Conservation (phyloP, 2,113 vertebrate species). For the Stercorarius parasiticus region DNA sequence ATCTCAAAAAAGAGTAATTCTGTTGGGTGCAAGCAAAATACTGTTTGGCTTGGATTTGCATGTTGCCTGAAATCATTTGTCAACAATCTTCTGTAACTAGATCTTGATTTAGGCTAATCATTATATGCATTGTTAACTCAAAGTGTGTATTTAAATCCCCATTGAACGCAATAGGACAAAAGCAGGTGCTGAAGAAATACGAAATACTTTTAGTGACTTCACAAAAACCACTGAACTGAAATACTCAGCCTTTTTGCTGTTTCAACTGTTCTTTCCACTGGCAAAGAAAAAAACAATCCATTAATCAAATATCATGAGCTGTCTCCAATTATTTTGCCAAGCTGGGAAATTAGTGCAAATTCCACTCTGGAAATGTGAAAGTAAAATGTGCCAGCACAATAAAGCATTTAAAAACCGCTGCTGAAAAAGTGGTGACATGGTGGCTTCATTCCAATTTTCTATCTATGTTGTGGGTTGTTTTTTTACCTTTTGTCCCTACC, state of each 20-base stretch:
- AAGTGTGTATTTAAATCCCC: not conserved
- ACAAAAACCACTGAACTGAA: not conserved
- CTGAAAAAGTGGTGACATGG: not conserved
- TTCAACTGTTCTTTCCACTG: not conserved
- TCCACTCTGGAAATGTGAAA: not conserved
- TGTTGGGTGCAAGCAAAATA: not conserved
- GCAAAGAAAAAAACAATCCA: not conserved
- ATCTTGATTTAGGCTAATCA: conserved; percentile 45
- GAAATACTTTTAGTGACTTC: not conserved
- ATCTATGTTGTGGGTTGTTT: not conserved
- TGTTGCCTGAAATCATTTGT: conserved; percentile 33
- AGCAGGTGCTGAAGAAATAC: not conserved
- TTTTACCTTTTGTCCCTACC: not conserved
- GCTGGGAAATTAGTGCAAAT: not conserved
- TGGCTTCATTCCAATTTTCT: not conserved
- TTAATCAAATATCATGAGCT: not conserved
- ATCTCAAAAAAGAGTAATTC: not conserved
- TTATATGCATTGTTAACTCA: conserved; percentile 22
- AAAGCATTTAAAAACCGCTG: not conserved
- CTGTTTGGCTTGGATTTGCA: not conserved
- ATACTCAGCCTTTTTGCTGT: not conserved
- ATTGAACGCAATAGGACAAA: not conserved
- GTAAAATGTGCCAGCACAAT: not conserved
- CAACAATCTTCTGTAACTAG: conserved; percentile 36
- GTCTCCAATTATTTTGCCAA: not conserved